Evolutionary conservation across 2,888 invertebrate species (phyloP), one percentile per base, ranked within the genome.

Genomic region (Oeneis ivallda): DNA sequence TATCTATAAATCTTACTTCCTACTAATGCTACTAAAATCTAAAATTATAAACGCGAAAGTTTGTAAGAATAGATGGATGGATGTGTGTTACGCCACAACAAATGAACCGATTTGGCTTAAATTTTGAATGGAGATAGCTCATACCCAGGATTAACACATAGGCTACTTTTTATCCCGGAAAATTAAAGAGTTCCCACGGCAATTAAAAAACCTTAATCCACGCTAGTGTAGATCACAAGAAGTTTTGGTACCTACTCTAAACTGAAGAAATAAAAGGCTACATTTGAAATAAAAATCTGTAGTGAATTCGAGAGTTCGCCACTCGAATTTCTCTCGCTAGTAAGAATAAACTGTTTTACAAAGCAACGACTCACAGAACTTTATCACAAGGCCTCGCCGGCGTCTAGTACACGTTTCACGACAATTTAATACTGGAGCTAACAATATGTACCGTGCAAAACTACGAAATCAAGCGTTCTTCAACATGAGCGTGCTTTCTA

Each of bases 391-490:
- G 60, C 39, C 60, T 49, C 43, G 47, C 47, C 5, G n/a, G 53
- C 47, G 60, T 49, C 59, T 37, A 39, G 37, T 49, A 49, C 60
- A 50, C 60, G 60, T 60, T 19, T 49, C 60, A 9, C 60, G 37
- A 13, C 60, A 60, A 60, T 60, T 60, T 60, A 60, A 50, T 50
- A 60, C 37, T 37, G 37, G 39, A 50, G 37, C 49, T 39, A 60
- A 60, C 60, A 60, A 60, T 60, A n/a, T n/a, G n/a, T n/a, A 50
- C 49, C 47, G 58, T 7, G 60, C 49, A 49, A 49, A 60, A 49
- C 49, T 60, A 34, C 49, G 34, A 60, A 60, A 60, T 60, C 60
- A 60, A 60, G 60, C 26, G 60, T 47, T 7, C 60, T 60, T 60
- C 19, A 60, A 50, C 60, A 60, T 9, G 60, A 49, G 49, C 34